These are phyloP conservation scores for Harpagoxenus sublaevis DNA, from an alignment of 2,888 invertebrate genomes.

Conservation along the genomic window DNA sequence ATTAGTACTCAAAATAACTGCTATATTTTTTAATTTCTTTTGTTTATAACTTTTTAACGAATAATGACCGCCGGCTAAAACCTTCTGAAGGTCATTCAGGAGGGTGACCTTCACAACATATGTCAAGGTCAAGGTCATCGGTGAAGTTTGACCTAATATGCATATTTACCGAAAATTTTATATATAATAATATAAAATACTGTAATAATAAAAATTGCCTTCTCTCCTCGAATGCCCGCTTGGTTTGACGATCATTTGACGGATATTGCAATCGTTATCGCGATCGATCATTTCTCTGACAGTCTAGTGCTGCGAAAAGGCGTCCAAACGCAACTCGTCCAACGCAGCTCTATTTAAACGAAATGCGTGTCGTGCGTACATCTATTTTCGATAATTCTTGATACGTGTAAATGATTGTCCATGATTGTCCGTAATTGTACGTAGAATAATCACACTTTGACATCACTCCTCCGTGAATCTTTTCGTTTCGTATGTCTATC, in stretches of 20 bases:
- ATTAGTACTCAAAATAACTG: no score
- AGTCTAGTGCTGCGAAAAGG: not conserved
- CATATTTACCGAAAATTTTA: no score
- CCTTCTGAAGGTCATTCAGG: no score
- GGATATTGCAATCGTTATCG: not conserved
- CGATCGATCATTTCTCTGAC: not conserved
- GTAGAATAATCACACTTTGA: constrained; percentile 48
- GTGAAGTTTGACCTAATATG: no score
- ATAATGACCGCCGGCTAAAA: no score
- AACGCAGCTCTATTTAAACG: constrained; percentile 17
- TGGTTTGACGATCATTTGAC: not conserved
- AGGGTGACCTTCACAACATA: no score
- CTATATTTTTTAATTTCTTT: no score
- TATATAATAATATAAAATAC: not conserved
- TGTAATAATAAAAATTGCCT: not conserved
- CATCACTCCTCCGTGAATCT: not conserved
- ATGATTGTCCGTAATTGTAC: constrained; percentile 62
- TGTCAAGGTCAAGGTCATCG: no score
- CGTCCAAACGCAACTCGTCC: not conserved
- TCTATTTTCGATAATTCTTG: constrained; percentile 30
- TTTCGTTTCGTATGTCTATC: not conserved
- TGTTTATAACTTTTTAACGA: no score
- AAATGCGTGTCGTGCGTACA: constrained; percentile 23
- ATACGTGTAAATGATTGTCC: constrained; percentile 65
- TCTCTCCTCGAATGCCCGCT: not conserved